These are phyloP conservation scores for Oreohelix idahoensis DNA, from an alignment of 1,140 invertebrate species.

Conservation along the genomic window DNA sequence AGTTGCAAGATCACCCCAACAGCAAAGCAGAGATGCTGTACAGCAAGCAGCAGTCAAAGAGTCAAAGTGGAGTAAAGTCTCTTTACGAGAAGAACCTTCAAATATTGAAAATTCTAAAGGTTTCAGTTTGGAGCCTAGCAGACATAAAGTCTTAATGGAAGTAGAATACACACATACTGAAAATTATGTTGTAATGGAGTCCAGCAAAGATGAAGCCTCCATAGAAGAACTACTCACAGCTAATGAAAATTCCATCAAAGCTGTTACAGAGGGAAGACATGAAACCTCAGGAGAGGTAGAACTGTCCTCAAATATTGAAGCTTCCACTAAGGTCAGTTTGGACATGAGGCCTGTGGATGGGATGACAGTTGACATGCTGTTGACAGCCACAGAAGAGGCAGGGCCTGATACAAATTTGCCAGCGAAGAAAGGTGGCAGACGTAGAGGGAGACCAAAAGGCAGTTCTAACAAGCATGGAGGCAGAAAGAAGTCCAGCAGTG, in stretches of 20 bases:
- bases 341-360: not conserved
- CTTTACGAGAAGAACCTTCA: not conserved
- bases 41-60: constrained; percentile 3
- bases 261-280: not conserved
- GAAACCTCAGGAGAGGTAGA: too few relatives aligned
- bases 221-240: too few relatives aligned
- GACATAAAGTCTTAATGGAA: not conserved
- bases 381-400: not conserved
- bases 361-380: not conserved
- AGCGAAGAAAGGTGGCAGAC: not conserved
- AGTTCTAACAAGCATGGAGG: not conserved
- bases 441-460: not conserved
- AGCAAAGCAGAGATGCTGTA: not conserved
- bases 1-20: not conserved
- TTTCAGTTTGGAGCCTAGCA: not conserved
- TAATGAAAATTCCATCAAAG: not conserved
- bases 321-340: not conserved
- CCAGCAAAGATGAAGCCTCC: too few relatives aligned
- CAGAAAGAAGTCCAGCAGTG: not conserved
- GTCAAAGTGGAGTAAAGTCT: not conserved
- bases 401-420: too few relatives aligned
- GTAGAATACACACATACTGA: too few relatives aligned
- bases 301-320: too few relatives aligned
- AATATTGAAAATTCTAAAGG: not conserved
- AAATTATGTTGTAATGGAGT: too few relatives aligned